phyloP scores from a whole-genome alignment of 2,888 invertebrate species.

The Tenthredo notha region DNA sequence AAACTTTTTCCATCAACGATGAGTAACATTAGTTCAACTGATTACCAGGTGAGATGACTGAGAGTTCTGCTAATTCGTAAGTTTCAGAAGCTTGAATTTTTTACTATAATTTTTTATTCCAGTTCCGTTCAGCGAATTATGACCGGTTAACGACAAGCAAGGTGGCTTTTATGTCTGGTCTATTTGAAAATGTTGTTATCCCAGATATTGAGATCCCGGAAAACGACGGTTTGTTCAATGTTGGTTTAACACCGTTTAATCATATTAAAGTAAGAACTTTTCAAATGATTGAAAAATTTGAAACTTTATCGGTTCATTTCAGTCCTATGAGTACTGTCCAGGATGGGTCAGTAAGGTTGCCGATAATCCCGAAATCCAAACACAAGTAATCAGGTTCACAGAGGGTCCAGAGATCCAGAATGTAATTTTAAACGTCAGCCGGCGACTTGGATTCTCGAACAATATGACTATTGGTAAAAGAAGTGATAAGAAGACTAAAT shows the following conservation, averaged over 20 bases:
- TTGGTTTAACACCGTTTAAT: slow-evolving; percentile 49
- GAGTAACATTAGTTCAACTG: slow-evolving; percentile 68
- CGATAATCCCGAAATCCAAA: slow-evolving; percentile 63
- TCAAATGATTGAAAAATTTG: no score
- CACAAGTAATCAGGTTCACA: slow-evolving; percentile 77
- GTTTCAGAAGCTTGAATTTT: no score
- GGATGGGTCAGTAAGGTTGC: slow-evolving; percentile 81
- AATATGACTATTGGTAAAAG: slow-evolving; percentile 73
- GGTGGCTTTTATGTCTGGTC: slow-evolving; percentile 84
- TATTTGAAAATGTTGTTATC: slow-evolving; percentile 81
- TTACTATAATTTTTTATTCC: slow-evolving; percentile 64
- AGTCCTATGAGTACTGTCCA: slow-evolving; percentile 80
- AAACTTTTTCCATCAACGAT: slow-evolving; percentile 79
- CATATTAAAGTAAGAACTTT: background rate
- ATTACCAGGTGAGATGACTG: slow-evolving; percentile 65
- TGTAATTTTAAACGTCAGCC: slow-evolving; percentile 82
- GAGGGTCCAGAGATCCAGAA: slow-evolving; percentile 77
- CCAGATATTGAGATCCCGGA: slow-evolving; percentile 71
- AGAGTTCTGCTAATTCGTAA: background rate
- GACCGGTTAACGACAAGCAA: slow-evolving; percentile 83
- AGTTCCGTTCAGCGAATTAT: slow-evolving; percentile 84
- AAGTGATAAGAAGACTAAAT: background rate
- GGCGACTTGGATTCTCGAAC: slow-evolving; percentile 84
- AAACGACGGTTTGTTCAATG: slow-evolving; percentile 80
- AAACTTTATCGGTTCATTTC: background rate